Conservation (phyloP, 2,797 vertebrate genomes). For the Halcyon leucocephala region DNA sequence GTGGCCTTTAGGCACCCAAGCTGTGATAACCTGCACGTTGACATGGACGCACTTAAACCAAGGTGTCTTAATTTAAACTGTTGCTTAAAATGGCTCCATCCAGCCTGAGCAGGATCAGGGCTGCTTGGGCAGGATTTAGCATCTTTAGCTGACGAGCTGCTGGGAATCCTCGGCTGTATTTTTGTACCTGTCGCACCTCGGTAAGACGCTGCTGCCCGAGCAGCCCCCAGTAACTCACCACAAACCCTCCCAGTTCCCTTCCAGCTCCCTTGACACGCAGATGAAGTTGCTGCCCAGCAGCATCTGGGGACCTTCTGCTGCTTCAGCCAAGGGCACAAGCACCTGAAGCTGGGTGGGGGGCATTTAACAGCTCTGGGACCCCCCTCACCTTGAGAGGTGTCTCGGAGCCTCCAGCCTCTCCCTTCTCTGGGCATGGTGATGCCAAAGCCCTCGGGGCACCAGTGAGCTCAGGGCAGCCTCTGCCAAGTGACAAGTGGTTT, state of each 20-base stretch:
- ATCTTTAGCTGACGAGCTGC: neutral
- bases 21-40: slow-evolving; percentile 17
- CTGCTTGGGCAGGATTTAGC: slow-evolving; percentile 39
- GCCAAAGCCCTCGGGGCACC: neutral
- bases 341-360: rapidly evolving
- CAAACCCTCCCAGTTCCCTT: neutral
- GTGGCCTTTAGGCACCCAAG: slow-evolving; percentile 8
- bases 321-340: rapidly evolving
- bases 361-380: rapidly evolving
- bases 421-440: rapidly evolving
- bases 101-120: slow-evolving; percentile 61
- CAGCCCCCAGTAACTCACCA: neutral
- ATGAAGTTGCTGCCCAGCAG: neutral
- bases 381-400: rapidly evolving
- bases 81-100: slow-evolving; percentile 62
- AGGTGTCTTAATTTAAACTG: slow-evolving; percentile 34
- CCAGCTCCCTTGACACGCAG: neutral
- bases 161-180: neutral
- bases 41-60: neutral
- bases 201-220: neutral
- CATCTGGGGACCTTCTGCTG: neutral
- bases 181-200: neutral
- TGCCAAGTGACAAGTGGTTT: neutral
- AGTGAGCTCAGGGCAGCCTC: neutral
- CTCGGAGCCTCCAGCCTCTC: neutral